phyloP scores from a whole-genome alignment of 2,797 vertebrate genomes.

The Macrochelys suwanniensis region DNA sequence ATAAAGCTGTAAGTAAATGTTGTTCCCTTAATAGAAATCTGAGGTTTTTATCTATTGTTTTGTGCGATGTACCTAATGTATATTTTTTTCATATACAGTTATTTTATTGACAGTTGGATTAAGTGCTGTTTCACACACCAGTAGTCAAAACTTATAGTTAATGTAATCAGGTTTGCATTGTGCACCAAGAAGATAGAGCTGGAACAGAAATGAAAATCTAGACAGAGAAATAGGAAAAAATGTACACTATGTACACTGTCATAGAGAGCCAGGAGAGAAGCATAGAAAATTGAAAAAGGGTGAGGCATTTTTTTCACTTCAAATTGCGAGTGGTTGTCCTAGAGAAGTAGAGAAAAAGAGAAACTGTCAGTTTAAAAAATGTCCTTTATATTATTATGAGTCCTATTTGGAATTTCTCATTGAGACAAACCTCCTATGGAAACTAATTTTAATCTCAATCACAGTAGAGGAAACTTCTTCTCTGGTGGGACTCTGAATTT shows the following conservation, averaged over 20 bases:
- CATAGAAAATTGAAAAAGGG: neutral
- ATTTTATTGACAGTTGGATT: neutral
- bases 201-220: neutral
- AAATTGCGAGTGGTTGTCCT: neutral
- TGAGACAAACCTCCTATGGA: neutral
- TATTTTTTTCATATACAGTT: neutral
- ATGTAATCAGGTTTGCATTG: neutral
- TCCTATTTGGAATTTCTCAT: neutral
- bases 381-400: neutral
- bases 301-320: neutral
- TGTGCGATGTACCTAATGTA: neutral
- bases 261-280: neutral
- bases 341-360: neutral
- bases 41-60: slow-evolving; percentile 3
- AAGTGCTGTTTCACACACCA: neutral
- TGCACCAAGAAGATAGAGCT: neutral
- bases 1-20: neutral
- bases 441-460: neutral
- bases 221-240: neutral
- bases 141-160: neutral
- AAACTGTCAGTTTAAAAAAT: neutral
- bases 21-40: neutral
- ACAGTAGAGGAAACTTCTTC: neutral
- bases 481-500: neutral
- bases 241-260: neutral